Base-by-base conservation (phyloP, 2,797 vertebrate genomes). In the Sebastes matsubarae region DNA sequence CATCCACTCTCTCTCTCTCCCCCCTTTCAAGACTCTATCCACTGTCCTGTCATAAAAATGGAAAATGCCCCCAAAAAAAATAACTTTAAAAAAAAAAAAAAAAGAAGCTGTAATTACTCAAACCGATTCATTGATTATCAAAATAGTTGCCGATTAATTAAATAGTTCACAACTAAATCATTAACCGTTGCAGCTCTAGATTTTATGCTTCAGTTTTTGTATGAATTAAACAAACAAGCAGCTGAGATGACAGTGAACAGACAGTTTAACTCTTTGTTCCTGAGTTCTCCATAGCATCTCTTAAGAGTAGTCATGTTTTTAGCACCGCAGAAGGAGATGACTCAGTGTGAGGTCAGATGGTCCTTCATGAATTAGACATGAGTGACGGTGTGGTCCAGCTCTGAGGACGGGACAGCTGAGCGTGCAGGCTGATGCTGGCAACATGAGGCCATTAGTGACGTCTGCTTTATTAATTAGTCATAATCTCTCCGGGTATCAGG, bases 401-500 rank as follows among this genome's bases (percentile, higher is more conserved):
- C 70, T n/a, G 75, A 87, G 77, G 79, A 82, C 68, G 5, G 79
- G 46, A n/a, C 68, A 29, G 82, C 80, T 69, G 78, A 92, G 73
- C 27, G 38, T 38, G n/a, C 75, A 36, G 66, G 65, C 61, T 77
- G 81, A 70, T 68, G 87, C 30, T 52, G 61, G 92, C 90, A 94
- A 95, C 92, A 89, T 71, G 90, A 96, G 89, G 90, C 91, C 83
- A 57, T 77, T 59, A 30, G 88, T 95, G 92, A 94, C 81, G 72
- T 90, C 80, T 20, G 69, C 85, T 83, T 85, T 79, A 90, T 96
- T 65, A 94, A 95, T 95, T 94, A 96, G 85, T 95, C 81, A 96
- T 87, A 80, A 82, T 71, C 77, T 61, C 77, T 64, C 72, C 24
- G 72, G 57, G 90, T 93, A 88, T 96, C 92, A 52, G 86, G 89